Base-by-base conservation (phyloP, 2,888 invertebrate genomes). In the Eugnorisma glareosa region DNA sequence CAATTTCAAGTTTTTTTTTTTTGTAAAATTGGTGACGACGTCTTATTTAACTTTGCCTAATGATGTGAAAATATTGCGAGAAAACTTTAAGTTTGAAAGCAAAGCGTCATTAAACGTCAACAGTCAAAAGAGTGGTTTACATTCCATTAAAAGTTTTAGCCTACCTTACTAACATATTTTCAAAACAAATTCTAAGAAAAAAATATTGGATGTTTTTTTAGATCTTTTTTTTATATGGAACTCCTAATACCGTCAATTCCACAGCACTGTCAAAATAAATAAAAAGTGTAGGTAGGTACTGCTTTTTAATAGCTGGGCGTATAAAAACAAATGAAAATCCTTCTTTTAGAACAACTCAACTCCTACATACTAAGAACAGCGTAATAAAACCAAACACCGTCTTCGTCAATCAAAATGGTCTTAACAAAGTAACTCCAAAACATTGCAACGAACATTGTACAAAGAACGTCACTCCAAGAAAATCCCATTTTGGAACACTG, bases 381-480 rank as follows among this genome's bases (percentile, higher is more conserved):
- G 74, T 67, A 54, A 31, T 51, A 43, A 67, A 77, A 67, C 40
- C 40, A 66, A 48, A 70, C 45, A 48, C 21, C 31, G 57, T 71
- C 43, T 37, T 69, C 66, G 54, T 75, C 64, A 72, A 69, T 81
- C 63, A 71, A 73, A 85, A 64, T 51, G 43, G n/a, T 67, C 15
- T 81, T 45, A 51, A 75, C 57, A 28, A 51, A 67, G 45, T 40
- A 68, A 31, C 57, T 81, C 31, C n/a, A 70, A 59, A 85, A 73
- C 64, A 66, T 61, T 54, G 66, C 71, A 73, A 61, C n/a, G 28
- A 64, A 57, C 73, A 1, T n/a, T 77, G 57, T 35, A 75, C 83
- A 75, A 79, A 86, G 74, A 24, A 28, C 72, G 73, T 75, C 75
- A 82, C 63, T 82, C 67, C 61, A 45, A 78, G 67, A 75, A 75